Conservation (phyloP, 2,797 vertebrate genomes). For the Orientallactaga sibirica region DNA sequence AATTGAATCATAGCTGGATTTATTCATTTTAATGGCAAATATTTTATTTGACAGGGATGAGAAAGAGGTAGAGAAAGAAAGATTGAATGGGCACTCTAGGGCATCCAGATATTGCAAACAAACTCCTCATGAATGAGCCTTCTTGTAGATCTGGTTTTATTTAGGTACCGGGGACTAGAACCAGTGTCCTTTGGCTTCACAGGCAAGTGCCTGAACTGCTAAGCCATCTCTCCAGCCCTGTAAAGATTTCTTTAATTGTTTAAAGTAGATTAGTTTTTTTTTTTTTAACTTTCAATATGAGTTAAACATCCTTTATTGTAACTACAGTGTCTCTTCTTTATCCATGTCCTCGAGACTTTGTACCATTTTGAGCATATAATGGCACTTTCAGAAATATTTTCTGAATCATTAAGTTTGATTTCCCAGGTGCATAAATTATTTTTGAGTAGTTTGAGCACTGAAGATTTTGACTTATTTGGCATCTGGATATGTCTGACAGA, state of each 20-base stretch:
- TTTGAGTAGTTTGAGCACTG: conserved; percentile 68
- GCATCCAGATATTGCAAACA: no score
- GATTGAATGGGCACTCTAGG: no score
- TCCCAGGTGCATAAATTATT: conserved; percentile 80
- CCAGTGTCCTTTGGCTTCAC: no score
- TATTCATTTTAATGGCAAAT: not conserved
- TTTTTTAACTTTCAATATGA: conserved; percentile 27
- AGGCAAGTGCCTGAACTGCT: no score
- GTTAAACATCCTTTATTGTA: not conserved
- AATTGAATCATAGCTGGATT: not conserved
- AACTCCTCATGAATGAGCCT: no score
- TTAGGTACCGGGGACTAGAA: no score
- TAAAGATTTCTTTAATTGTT: conserved; percentile 25
- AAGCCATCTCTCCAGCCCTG: no score
- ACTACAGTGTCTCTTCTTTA: not conserved
- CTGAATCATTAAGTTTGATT: conserved; percentile 77
- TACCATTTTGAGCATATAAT: conserved; percentile 46
- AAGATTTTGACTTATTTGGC: conserved; percentile 77
- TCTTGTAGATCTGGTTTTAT: no score
- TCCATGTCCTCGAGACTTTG: conserved; percentile 35
- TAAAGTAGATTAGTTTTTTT: conserved; percentile 3
- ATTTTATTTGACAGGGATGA: conserved; percentile 16
- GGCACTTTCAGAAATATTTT: conserved; percentile 66
- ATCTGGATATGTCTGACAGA: conserved; percentile 75
- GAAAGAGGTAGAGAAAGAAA: no score